Evolutionary conservation across 2,113 vertebrate species (phyloP).

Genomic region (Heliornis fulica): DNA sequence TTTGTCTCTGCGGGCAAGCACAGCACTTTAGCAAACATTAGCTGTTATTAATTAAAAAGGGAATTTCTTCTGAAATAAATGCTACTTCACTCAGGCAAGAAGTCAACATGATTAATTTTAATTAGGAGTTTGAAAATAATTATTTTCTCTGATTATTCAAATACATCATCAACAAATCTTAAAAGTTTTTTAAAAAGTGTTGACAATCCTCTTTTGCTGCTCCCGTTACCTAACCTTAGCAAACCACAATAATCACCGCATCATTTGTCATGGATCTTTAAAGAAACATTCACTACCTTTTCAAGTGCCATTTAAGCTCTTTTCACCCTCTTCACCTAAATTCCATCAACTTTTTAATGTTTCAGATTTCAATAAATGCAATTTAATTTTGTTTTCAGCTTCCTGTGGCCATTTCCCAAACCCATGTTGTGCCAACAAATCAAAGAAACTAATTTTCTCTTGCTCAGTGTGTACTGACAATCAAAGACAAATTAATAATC

Average conservation of each 20-base stretch:
- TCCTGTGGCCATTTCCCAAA: neutral
- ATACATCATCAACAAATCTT: neutral
- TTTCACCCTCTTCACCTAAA: neutral
- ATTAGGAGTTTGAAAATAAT: neutral
- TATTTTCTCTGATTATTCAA: neutral
- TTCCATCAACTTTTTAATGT: neutral
- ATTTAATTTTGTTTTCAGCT: slow-evolving; percentile 18
- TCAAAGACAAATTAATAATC: slow-evolving; percentile 38
- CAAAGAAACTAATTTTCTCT: slow-evolving; percentile 35
- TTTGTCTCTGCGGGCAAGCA: neutral
- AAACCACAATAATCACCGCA: neutral
- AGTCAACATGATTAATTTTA: neutral
- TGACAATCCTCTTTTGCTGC: neutral
- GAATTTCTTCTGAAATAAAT: neutral
- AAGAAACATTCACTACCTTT: neutral
- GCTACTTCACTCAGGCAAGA: neutral
- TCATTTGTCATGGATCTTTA: neutral
- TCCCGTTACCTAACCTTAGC: neutral
- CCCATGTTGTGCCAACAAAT: slow-evolving; percentile 34
- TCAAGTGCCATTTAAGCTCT: neutral
- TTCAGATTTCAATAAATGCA: slow-evolving; percentile 3
- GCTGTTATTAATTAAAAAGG: neutral
- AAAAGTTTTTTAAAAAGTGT: neutral
- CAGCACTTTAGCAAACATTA: neutral
- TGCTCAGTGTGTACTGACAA: slow-evolving; percentile 4